Evolutionary conservation across 2,888 invertebrate species (phyloP), one percentile per base, ranked within the genome.

Genomic region (Urechis unicinctus): DNA sequence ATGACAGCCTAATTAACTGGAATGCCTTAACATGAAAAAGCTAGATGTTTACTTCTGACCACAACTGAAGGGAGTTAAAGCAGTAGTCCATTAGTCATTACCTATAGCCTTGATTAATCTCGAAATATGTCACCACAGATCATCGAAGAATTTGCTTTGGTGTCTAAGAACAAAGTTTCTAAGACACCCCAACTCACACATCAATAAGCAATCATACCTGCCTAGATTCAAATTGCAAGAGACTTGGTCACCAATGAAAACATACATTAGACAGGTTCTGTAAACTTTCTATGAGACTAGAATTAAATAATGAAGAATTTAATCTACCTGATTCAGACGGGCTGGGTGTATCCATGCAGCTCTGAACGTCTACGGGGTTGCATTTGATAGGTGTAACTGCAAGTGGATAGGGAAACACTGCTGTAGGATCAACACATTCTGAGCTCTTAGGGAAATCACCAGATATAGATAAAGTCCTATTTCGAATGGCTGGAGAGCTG

Each of bases 321-420:
- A 24, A n/a, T 86, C 87, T 81, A 85, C 91, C 90, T 62, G 91
- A 91, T 83, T 91, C 91, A 44, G 91, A 91, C 55, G 91, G 91
- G 64, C 91, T 91, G 73, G 89, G 89, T 28, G 89, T 84, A 66
- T 88, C 89, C 21, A 31, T 24, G n/a, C 28, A 28, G 13, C 25
- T 41, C 4, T 6, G 4, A 26, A 50, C 83, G 71, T 86, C 86
- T 61, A 85, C 52, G 57, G 62, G 82, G n/a, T 3, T 49, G 28
- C 29, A 36, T 24, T 41, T 36, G 9, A 13, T 36, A 17, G 36
- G 9, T 50, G 65, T 64, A 48, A 66, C 65, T 47, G 60, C 63
- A 44, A 67, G 55, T n/a, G 68, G 66, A 52, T 67, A 69, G 2
- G 72, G 72, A 49, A 72, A 72, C 13, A 73, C 71, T 22, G 69